Conservation (phyloP, 2,113 vertebrate genomes). For the Seriola rivoliana region DNA sequence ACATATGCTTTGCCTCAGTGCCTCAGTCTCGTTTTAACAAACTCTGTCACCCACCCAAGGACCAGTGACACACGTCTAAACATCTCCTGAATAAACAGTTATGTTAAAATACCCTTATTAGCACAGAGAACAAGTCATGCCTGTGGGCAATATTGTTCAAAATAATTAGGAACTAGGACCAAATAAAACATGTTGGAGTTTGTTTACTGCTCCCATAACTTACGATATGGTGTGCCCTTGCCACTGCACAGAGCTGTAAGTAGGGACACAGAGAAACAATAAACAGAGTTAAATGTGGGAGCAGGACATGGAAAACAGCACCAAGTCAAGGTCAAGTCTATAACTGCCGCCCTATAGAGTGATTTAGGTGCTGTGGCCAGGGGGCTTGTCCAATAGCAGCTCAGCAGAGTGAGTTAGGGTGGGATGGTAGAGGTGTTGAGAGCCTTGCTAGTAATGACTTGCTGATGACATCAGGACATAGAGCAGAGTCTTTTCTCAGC, state of each 20-base stretch:
- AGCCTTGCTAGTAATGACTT: slow-evolving; percentile 77
- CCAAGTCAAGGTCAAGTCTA: slow-evolving; percentile 80
- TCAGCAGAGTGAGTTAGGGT: slow-evolving; percentile 33
- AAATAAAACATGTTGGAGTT: slow-evolving; percentile 28
- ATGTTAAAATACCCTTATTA: not conserved
- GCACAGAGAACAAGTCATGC: not conserved
- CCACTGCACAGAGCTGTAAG: slow-evolving; percentile 28
- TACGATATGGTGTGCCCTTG: slow-evolving; percentile 21
- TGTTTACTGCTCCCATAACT: slow-evolving; percentile 48
- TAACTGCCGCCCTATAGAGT: slow-evolving; percentile 63
- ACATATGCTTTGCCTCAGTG: slow-evolving; percentile 75
- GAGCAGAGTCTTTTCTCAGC: slow-evolving; percentile 76
- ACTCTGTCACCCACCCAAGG: slow-evolving; percentile 39
- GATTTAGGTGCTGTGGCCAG: slow-evolving; percentile 69
- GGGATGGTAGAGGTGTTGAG: slow-evolving; percentile 78
- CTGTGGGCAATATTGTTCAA: not conserved
- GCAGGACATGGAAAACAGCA: slow-evolving; percentile 64
- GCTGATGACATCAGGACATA: slow-evolving; percentile 81
- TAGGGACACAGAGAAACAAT: slow-evolving; percentile 57
- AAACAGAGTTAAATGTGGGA: slow-evolving; percentile 69
- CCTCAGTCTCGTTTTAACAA: slow-evolving; percentile 43
- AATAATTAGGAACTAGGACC: slow-evolving; percentile 11
- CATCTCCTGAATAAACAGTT: slow-evolving; percentile 37
- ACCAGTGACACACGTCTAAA: slow-evolving; percentile 48
- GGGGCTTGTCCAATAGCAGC: slow-evolving; percentile 54